phyloP scores from a whole-genome alignment of 1,140 invertebrate species.

The Leptinotarsa undecemlineata region DNA sequence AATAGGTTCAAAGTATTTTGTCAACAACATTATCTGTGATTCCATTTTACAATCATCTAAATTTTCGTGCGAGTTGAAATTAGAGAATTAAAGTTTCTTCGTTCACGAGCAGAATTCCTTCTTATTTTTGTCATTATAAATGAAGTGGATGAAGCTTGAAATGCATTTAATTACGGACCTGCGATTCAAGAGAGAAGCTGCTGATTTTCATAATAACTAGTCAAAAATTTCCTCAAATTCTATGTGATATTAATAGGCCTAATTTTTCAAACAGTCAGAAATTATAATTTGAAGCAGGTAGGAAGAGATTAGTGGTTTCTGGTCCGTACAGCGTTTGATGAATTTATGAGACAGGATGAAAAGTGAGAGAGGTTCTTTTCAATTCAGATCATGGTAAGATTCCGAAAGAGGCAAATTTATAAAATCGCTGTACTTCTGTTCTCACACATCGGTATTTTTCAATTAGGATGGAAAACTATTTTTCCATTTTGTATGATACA shows the following conservation, averaged over 20 bases:
- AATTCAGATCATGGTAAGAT: not conserved
- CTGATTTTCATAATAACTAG: conserved; percentile 12
- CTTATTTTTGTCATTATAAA: not conserved
- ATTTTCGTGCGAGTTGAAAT: too few species aligned
- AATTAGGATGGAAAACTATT: too few species aligned
- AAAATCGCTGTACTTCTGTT: too few species aligned
- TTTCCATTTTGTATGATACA: too few species aligned
- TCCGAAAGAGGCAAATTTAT: too few species aligned
- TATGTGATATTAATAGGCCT: conserved; percentile 33
- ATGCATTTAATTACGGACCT: conserved; percentile 1
- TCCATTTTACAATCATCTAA: too few species aligned
- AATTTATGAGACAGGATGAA: conserved; percentile 34
- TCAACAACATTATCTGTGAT: too few species aligned
- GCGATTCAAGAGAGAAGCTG: not conserved
- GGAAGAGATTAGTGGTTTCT: conserved; percentile 22
- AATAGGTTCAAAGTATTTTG: too few species aligned
- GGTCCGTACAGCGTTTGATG: conserved; percentile 24
- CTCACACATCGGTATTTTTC: too few species aligned
- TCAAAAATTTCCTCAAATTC: conserved; percentile 22
- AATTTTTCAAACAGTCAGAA: conserved; percentile 35
- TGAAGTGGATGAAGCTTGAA: not conserved
- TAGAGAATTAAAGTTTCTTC: too few species aligned
- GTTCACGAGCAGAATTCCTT: not conserved
- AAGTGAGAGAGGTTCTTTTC: conserved; percentile 23
- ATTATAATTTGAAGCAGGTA: conserved; percentile 36